Percentiles rank a stretch among this genome's conserved stretches.
Conservation (phyloP, 2,888 invertebrate species). For the Erebia palarica region DNA sequence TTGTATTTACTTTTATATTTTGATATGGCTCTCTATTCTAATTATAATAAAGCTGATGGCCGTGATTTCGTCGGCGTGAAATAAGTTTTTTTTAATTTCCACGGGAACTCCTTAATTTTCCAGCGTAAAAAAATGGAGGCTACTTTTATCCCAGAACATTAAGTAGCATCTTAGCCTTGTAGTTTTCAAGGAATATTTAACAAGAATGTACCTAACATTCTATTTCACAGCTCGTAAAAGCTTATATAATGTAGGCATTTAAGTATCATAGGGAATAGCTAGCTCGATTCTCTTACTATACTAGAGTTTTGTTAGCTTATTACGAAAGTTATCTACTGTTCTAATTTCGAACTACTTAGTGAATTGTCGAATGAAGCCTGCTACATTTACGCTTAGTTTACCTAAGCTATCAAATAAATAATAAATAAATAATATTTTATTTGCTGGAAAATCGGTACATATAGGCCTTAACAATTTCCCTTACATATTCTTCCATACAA, state of each 20-base stretch:
- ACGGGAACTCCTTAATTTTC: too few relatives aligned
- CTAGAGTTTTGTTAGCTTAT: slow-evolving; percentile 3
- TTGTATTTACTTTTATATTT: background rate
- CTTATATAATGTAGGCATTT: slow-evolving; percentile 15
- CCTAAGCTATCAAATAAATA: too few relatives aligned
- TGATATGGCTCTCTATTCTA: too few relatives aligned
- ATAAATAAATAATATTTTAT: too few relatives aligned
- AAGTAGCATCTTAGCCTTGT: background rate
- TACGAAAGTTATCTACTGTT: slow-evolving; percentile 20
- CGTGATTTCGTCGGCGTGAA: too few relatives aligned
- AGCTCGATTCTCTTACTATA: slow-evolving; percentile 17
- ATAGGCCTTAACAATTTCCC: too few relatives aligned
- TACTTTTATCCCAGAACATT: too few relatives aligned
- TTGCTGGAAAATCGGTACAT: too few relatives aligned
- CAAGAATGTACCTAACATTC: slow-evolving; percentile 6
- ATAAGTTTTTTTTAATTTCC: too few relatives aligned
- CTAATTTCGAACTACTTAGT: slow-evolving; percentile 18
- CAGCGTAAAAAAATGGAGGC: too few relatives aligned
- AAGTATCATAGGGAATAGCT: slow-evolving; percentile 21
- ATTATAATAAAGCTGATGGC: too few relatives aligned
- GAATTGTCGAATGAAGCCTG: slow-evolving; percentile 11
- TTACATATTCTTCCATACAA: too few relatives aligned
- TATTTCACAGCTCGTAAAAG: slow-evolving; percentile 20
- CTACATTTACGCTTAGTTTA: slow-evolving; percentile 16
- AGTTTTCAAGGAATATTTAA: slow-evolving; percentile 5